Base-by-base conservation (phyloP, 2,888 invertebrate species). In the Adineta ricciae region DNA sequence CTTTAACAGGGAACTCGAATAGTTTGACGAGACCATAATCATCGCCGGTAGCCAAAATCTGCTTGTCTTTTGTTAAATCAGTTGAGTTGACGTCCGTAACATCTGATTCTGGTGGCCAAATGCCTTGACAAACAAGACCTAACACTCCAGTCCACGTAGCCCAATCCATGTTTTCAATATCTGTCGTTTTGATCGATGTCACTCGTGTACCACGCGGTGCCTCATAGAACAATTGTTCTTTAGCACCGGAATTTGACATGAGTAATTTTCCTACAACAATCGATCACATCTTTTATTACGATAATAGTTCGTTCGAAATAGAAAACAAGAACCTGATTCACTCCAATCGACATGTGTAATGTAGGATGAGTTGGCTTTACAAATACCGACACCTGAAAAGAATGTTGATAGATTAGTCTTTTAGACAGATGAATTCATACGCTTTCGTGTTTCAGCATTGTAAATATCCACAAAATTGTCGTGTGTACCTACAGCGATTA, bases 401-500 rank as follows among this genome's bases (percentile, higher is more conserved):
- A n/a, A n/a, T n/a, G n/a, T n/a, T n/a, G n/a, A n/a, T n/a, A n/a
- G n/a, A n/a, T n/a, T n/a, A n/a, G n/a, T n/a, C n/a, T n/a, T n/a
- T n/a, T n/a, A n/a, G 32, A 64, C 3, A 27, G 16, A 36, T 7
- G 32, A 19, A 5, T 83, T 50, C 50, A 50, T 32, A 64, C 78
- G 78, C 85, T 90, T 89, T 86, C 88, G 88, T 83, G 89, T 89
- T 84, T 89, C 87, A 16, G 90, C 90, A 86, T 89, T 91, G 88
- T 91, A 91, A 84, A 91, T 89, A 86, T 91, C 91, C 38, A 91
- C 90, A 87, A 91, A 90, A 87, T 90, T 90, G 87, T 91, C 91
- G 87, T 91, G 90, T 19, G 91, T 91, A 3, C 89, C 91, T 11
- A 90, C 91, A 21, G 91, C 91, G 84, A 91, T 87, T 87, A 90